Conservation (phyloP, 2,797 vertebrate species). For the Crocidura indochinensis region DNA sequence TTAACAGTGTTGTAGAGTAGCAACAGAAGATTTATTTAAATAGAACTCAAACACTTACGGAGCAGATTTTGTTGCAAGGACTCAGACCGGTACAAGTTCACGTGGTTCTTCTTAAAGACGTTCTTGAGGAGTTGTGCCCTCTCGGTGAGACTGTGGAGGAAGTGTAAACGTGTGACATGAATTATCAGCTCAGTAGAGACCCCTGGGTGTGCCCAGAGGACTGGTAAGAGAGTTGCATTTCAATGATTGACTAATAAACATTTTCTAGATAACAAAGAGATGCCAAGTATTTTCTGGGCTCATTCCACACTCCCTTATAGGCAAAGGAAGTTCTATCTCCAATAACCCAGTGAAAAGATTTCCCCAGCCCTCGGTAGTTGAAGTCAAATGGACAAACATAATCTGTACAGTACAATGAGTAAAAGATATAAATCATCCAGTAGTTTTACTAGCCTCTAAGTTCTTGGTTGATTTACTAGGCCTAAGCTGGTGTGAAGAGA, state of each 20-base stretch:
- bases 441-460: slow-evolving; percentile 12
- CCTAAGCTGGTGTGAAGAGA: slow-evolving; percentile 91
- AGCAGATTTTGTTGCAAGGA: slow-evolving; percentile 98
- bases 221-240: background rate
- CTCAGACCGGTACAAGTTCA: slow-evolving; percentile 96
- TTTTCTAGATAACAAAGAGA: slow-evolving; percentile 61
- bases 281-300: slow-evolving; percentile 31
- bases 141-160: slow-evolving; percentile 95
- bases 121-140: slow-evolving; percentile 99
- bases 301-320: too few relatives aligned
- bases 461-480: background rate
- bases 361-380: background rate
- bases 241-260: slow-evolving; percentile 2
- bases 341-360: slow-evolving; percentile 55
- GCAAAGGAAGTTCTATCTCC: background rate
- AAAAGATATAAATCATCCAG: background rate
- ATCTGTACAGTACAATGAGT: background rate
- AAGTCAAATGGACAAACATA: slow-evolving; percentile 43
- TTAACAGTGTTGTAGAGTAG: background rate
- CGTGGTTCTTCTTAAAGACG: slow-evolving; percentile 99
- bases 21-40: background rate
- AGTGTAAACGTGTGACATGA: slow-evolving; percentile 73
- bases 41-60: slow-evolving; percentile 93
- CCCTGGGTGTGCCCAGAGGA: background rate
- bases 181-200: slow-evolving; percentile 47